These are phyloP conservation scores for Nibea albiflora DNA, from an alignment of 2,113 vertebrate genomes.

Conservation along the genomic window DNA sequence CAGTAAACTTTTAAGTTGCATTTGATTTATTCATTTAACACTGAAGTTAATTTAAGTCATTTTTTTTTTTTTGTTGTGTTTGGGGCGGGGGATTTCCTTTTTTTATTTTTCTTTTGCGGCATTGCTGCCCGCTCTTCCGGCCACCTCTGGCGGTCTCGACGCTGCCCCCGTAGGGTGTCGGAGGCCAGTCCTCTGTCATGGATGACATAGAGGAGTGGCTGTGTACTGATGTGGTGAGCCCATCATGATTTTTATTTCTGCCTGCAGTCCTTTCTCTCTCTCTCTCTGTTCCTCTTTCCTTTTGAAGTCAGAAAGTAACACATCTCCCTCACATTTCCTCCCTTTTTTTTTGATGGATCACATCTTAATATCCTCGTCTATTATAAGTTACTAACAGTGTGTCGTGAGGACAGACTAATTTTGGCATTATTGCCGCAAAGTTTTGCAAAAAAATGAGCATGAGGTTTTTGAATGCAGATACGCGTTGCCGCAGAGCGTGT, in stretches of 20 bases:
- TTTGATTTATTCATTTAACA: constrained; percentile 41
- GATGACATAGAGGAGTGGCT: constrained; percentile 99
- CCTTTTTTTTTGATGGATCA: constrained; percentile 39
- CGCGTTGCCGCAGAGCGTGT: not conserved
- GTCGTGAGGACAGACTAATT: constrained; percentile 14
- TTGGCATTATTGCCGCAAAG: not conserved
- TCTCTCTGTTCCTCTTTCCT: constrained; percentile 11
- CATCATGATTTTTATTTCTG: constrained; percentile 79
- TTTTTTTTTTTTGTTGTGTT: constrained; percentile 78
- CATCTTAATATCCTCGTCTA: not conserved
- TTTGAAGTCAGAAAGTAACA: constrained; percentile 23
- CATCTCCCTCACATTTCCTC: constrained; percentile 34
- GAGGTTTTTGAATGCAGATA: constrained; percentile 13
- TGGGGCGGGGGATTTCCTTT: constrained; percentile 76
- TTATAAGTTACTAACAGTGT: constrained; percentile 43
- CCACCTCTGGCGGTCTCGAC: constrained; percentile 81
- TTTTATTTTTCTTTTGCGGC: constrained; percentile 75
- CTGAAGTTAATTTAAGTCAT: constrained; percentile 62
- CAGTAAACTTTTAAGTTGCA: constrained; percentile 51
- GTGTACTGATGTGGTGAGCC: constrained; percentile 98
- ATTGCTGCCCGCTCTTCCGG: constrained; percentile 81
- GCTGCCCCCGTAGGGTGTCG: constrained; percentile 89
- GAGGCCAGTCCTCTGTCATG: constrained; percentile 97
- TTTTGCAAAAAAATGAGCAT: constrained; percentile 49
- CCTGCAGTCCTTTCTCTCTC: constrained; percentile 36